These are phyloP conservation scores for Apogon talboti DNA, from an alignment of 2,797 vertebrate species.

Conservation along the genomic window DNA sequence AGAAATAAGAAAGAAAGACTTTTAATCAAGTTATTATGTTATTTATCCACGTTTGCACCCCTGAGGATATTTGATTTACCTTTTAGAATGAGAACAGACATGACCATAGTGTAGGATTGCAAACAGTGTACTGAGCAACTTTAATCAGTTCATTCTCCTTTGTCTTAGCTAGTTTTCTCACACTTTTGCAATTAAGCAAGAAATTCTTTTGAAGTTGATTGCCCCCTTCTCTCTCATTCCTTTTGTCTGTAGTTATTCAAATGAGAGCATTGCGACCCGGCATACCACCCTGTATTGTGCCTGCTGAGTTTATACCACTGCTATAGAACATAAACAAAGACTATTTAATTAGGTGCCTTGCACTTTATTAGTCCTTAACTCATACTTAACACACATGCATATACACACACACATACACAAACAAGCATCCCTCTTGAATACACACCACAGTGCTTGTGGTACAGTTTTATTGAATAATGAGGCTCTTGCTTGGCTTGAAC, in stretches of 20 bases:
- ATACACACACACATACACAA: constrained; percentile 27
- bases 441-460: constrained; percentile 50
- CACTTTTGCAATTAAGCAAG: constrained; percentile 76
- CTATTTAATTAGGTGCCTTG: constrained; percentile 84
- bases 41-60: constrained; percentile 11
- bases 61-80: constrained; percentile 20
- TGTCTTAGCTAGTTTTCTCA: constrained; percentile 61
- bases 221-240: constrained; percentile 60
- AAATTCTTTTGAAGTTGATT: constrained; percentile 77
- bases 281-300: constrained; percentile 72
- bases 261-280: constrained; percentile 70
- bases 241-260: constrained; percentile 79
- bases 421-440: constrained; percentile 44
- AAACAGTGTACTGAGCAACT: constrained; percentile 39
- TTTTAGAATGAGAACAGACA: constrained; percentile 41
- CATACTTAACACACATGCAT: constrained; percentile 74
- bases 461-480: constrained; percentile 76
- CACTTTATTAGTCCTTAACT: constrained; percentile 82
- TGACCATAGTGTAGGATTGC: constrained; percentile 32
- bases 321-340: constrained; percentile 82
- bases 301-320: constrained; percentile 74
- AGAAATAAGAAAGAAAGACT: constrained; percentile 17
- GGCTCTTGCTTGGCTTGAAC: constrained; percentile 59
- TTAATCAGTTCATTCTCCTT: constrained; percentile 63
- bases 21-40: constrained; percentile 37